Evolutionary conservation across 2,888 invertebrate genomes (phyloP), one percentile per base, ranked within the genome.

Genomic region (Meganola albula): DNA sequence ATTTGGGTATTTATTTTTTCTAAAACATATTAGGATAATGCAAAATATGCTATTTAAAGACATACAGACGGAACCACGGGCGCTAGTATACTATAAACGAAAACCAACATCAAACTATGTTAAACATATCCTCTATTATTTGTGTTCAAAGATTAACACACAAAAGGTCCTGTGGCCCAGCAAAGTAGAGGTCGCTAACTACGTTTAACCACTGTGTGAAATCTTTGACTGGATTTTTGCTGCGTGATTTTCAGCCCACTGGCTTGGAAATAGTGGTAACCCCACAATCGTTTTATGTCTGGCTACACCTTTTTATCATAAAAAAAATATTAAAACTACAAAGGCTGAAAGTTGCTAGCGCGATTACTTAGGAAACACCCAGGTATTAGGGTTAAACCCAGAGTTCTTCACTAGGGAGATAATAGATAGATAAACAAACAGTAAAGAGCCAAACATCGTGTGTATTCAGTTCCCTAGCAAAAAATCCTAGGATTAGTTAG

Each of bases 211-310:
- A 33, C 46, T 34, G 38, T 42, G 51, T 44, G 53, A 42, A 45
- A 67, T 58, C 57, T 69, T 60, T 65, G 60, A 59, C 59, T 41
- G 51, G 61, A 61, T 56, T 63, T 66, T 59, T 58, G 50, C 53
- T 34, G 46, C 39, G 24, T 10, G 6, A 16, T 16, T 16, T 16
- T 16, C 16, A 16, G 6, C 16, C 16, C 16, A 16, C 16, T 16
- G 4, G 16, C 4, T 16, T 16, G 16, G 4, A 16, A 16, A 16
- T 6, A 16, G 6, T 16, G 16, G 4, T 16, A 16, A 16, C 11
- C 24, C 27, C 27, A 14, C 27, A 24, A 44, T n/a, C 10, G 12
- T 2, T 12, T 25, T 9, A 13, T 25, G 4, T 25, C 9, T 25
- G n/a, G 24, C 3, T 8, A n/a, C 12, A 10, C 12, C n/a, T n/a